A percentile compares a stretch with the other conserved stretches of the same genome.
These are phyloP conservation scores for Corvus hawaiiensis DNA, from an alignment of 2,113 vertebrate species.

Conservation along the genomic window DNA sequence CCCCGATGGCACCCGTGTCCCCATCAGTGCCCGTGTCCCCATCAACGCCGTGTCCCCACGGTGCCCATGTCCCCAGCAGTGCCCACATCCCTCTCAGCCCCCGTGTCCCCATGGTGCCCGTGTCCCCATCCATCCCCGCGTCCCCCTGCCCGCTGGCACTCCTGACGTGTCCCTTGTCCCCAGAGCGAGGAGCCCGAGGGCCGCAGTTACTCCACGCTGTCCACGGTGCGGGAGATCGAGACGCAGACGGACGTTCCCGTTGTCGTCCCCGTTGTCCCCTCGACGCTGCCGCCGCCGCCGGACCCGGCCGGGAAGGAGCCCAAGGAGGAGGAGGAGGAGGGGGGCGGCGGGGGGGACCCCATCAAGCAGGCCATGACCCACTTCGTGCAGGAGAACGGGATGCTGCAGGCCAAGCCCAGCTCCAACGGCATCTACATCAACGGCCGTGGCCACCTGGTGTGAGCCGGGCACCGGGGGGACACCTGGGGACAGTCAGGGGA, in stretches of 20 bases:
- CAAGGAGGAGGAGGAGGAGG: too few relatives aligned
- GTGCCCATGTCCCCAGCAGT: background rate
- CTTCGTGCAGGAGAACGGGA: conserved; percentile 85
- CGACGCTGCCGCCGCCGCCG: background rate
- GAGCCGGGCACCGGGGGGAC: background rate
- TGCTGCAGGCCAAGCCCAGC: conserved; percentile 79
- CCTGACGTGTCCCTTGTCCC: background rate
- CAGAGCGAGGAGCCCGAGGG: conserved; percentile 76
- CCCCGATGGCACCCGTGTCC: too few relatives aligned
- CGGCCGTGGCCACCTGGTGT: conserved; percentile 79
- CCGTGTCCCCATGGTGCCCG: background rate
- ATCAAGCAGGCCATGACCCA: conserved; percentile 82
- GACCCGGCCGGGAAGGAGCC: too few relatives aligned
- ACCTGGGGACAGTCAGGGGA: background rate
- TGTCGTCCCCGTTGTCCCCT: conserved; percentile 28
- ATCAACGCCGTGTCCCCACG: background rate
- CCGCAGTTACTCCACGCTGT: conserved; percentile 82
- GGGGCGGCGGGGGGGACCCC: conserved; percentile 44
- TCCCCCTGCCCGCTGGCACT: background rate
- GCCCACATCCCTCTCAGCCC: background rate
- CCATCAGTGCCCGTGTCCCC: too few relatives aligned
- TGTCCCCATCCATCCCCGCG: background rate
- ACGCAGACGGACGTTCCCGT: conserved; percentile 72
- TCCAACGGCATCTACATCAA: conserved; percentile 84
- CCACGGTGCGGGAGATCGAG: conserved; percentile 70